Evolutionary conservation across 2,888 invertebrate genomes (phyloP).

Genomic region (Smittia sp.): DNA sequence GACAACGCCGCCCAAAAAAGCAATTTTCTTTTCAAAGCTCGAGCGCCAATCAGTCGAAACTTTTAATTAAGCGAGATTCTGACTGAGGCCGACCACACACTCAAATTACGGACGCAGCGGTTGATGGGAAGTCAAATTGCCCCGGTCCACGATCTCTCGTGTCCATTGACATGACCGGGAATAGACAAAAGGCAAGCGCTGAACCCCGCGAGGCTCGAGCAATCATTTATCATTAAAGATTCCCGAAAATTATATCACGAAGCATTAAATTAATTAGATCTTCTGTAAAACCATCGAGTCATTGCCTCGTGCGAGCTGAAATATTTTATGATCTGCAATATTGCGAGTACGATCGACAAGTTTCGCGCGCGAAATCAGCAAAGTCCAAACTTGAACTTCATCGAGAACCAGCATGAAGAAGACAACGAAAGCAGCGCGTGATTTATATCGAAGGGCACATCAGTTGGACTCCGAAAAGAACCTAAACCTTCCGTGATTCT

Average conservation of each 20-base stretch:
- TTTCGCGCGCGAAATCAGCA: background rate
- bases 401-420: conserved; percentile 28
- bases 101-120: conserved; percentile 17
- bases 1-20: background rate
- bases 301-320: background rate
- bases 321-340: background rate
- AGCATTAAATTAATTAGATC: conserved; percentile 39
- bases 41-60: background rate
- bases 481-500: background rate
- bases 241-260: background rate
- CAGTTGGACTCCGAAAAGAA: conserved; percentile 25
- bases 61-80: background rate
- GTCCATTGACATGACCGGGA: conserved; percentile 9
- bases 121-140: background rate
- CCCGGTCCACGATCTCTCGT: conserved; percentile 14
- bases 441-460: conserved; percentile 23
- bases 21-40: background rate
- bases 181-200: background rate
- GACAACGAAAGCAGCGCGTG: conserved; percentile 5
- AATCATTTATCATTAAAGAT: conserved; percentile 4
- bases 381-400: background rate
- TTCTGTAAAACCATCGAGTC: conserved; percentile 32
- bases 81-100: conserved; percentile 18
- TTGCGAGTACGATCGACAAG: background rate
- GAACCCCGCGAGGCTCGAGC: background rate